Conservation (phyloP, 2,113 vertebrate species). For the Cyphomyrus discorhynchus region DNA sequence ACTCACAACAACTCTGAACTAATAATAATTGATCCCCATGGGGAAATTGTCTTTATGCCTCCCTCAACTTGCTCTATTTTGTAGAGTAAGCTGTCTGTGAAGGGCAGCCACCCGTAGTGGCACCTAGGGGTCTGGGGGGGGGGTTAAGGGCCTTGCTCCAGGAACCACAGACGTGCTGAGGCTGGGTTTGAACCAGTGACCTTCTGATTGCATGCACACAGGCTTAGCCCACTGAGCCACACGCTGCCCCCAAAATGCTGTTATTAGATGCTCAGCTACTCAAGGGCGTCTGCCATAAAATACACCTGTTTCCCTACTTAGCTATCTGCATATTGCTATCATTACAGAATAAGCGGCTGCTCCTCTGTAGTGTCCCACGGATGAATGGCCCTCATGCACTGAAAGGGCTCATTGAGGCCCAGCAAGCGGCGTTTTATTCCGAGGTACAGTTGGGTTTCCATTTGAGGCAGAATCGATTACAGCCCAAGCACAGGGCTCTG, state of each 20-base stretch:
- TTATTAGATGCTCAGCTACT: background rate
- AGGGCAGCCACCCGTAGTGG: too few species aligned
- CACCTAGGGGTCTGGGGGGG: too few species aligned
- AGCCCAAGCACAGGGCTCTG: background rate
- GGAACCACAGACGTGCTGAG: too few species aligned
- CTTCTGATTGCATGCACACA: too few species aligned
- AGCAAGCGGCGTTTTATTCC: background rate
- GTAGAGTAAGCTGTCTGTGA: too few species aligned
- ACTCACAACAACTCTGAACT: background rate
- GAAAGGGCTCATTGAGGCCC: background rate
- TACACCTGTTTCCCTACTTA: background rate
- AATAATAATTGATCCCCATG: background rate
- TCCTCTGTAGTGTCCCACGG: background rate
- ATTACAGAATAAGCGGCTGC: background rate
- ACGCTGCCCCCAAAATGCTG: background rate
- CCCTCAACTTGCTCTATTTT: too few species aligned
- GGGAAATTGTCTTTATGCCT: too few species aligned
- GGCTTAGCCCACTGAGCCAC: too few species aligned
- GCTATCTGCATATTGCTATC: background rate
- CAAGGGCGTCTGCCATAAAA: background rate
- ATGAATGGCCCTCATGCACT: background rate
- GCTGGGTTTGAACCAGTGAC: too few species aligned
- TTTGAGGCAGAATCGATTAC: background rate
- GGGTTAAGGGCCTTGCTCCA: too few species aligned
- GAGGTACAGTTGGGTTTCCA: background rate